Percentiles rank a stretch among this genome's conserved stretches.
Evolutionary conservation across 2,113 vertebrate genomes (phyloP).

Genomic region (Psilopsiagon aurifrons): DNA sequence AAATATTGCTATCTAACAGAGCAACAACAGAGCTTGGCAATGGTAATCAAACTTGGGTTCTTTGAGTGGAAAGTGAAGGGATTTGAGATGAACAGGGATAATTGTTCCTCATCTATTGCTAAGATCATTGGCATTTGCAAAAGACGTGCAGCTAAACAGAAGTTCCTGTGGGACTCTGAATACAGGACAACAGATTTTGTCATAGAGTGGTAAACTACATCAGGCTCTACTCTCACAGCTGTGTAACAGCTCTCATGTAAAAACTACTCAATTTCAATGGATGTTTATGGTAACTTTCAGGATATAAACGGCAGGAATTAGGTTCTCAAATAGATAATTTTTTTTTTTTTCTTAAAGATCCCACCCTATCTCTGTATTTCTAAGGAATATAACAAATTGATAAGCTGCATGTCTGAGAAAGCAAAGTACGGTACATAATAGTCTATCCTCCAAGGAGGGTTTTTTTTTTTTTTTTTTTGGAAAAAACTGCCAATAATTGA

Average conservation of each 20-base stretch:
- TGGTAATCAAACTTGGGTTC: neutral
- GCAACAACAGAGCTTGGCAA: neutral
- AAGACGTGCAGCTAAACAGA: neutral
- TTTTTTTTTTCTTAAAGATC: neutral
- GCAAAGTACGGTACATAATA: neutral
- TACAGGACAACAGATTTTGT: neutral
- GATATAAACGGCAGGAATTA: neutral
- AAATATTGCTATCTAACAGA: neutral
- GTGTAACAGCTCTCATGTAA: neutral
- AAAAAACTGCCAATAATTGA: neutral
- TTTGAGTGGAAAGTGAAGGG: neutral
- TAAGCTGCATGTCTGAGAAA: conserved; percentile 6
- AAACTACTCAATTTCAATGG: neutral
- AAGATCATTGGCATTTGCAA: neutral
- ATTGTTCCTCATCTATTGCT: neutral
- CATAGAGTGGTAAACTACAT: neutral
- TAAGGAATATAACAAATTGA: neutral
- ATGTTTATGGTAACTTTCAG: neutral
- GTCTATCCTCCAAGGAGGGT: neutral
- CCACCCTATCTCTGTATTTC: neutral
- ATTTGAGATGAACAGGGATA: neutral
- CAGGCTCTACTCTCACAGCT: neutral
- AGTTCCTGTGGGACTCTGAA: neutral
- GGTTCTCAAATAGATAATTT: neutral
- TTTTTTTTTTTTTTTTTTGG: neutral